Conservation (phyloP, 2,797 vertebrate genomes). For the Selene dorsalis region DNA sequence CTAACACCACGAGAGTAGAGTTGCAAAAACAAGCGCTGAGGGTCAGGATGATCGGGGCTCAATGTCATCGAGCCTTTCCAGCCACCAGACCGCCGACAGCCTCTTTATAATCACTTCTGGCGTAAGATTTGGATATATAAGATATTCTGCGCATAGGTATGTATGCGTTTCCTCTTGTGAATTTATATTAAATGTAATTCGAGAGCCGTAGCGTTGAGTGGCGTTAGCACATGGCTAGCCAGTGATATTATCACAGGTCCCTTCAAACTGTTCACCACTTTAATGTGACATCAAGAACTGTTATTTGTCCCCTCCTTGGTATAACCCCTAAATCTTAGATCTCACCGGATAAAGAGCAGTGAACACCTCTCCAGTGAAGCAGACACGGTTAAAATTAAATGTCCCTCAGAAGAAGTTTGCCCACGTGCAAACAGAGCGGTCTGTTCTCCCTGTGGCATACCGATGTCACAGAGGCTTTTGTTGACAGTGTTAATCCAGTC, state of each 20-base stretch:
- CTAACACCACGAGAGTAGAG: slow-evolving; percentile 52
- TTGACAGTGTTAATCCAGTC: neutral
- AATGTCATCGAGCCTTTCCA: slow-evolving; percentile 76
- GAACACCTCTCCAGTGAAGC: neutral
- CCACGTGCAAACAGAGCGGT: slow-evolving; percentile 39
- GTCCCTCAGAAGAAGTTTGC: neutral
- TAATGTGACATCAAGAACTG: rapidly evolving
- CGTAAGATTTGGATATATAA: neutral
- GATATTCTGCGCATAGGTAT: slow-evolving; percentile 42
- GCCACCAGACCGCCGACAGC: neutral
- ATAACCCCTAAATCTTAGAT: neutral
- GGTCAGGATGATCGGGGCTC: slow-evolving; percentile 62
- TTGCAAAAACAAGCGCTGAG: slow-evolving; percentile 35
- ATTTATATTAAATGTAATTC: neutral
- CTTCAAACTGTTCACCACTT: rapidly evolving
- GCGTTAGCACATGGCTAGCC: slow-evolving; percentile 39
- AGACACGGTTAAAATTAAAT: neutral
- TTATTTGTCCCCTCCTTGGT: neutral
- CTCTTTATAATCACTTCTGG: neutral
- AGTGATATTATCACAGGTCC: neutral
- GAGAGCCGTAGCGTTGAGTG: neutral
- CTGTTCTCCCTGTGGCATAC: neutral
- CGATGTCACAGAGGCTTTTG: neutral
- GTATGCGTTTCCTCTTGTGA: neutral
- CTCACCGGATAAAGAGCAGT: no score